Evolutionary conservation across 2,888 invertebrate species (phyloP), one percentile per base, ranked within the genome.

Genomic region (Bellardia pandia): DNA sequence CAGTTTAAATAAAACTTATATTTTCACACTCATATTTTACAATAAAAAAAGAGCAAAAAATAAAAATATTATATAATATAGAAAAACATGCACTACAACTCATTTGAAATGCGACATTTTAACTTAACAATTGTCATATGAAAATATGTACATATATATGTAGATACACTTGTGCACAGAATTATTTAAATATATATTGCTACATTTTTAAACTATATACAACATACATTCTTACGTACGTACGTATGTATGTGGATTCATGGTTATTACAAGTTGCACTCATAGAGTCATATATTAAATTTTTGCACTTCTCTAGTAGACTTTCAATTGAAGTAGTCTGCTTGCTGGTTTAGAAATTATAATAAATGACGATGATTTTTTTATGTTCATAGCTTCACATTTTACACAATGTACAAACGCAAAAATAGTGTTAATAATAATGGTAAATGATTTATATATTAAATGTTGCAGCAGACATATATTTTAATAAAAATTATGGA

Each of bases 331-430:
- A 76, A 86, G 86, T 84, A 80, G 86, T 84, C 86, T 86, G 75
- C 86, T n/a, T 86, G 75, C 83, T 71, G 66, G 79, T 80, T 86
- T 86, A 69, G 79, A 69, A 86, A 76, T 84, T 80, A 79, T 84
- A 80, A 84, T 84, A 80, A 83, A 86, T 83, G 64, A 83, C 30
- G 7, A 56, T 69, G 3, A 40, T 71, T 72, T 64, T 83, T 83
- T 62, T 71, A 37, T 13, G 14, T n/a, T 11, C 14, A 37, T 37
- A 48, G 58, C 58, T 56, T 23, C n/a, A 37, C n/a, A 56, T 74
- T 80, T 53, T 37, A 40, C 40, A 72, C 23, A 74, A 48, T 56
- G 45, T 48, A 40, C 9, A 58, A 76, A 64, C 40, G 53, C 80
- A 80, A 79, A 80, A 66, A 72, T 30, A 33, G 16, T 58, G 60